Conservation (phyloP, 2,888 invertebrate genomes). For the Drosophila flavopinicola region DNA sequence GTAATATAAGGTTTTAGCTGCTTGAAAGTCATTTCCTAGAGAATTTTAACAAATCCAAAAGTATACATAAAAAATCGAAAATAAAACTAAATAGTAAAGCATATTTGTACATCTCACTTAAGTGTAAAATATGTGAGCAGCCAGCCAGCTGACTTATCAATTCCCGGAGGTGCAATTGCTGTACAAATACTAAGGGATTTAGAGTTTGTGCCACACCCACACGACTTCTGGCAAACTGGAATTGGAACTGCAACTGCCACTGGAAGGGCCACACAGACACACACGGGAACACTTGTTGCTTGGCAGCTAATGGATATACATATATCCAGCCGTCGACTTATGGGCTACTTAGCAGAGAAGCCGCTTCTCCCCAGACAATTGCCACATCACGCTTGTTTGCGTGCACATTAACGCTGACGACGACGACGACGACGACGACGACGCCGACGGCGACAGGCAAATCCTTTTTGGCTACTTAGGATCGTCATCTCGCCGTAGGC, state of each 20-base stretch:
- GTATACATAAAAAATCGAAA: too few relatives aligned
- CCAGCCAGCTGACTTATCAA: constrained; percentile 40
- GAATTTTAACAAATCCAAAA: too few relatives aligned
- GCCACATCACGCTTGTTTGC: constrained; percentile 80
- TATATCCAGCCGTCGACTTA: constrained; percentile 64
- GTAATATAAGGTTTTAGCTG: too few relatives aligned
- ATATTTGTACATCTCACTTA: constrained; percentile 59
- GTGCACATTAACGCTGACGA: constrained; percentile 72
- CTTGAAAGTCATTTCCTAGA: too few relatives aligned
- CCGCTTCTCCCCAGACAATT: constrained; percentile 68
- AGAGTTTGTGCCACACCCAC: constrained; percentile 42
- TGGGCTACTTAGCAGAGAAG: constrained; percentile 58
- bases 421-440: constrained; percentile 27
- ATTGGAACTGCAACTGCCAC: constrained; percentile 1
- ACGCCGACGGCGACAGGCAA: constrained; percentile 59
- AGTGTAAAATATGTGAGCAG: constrained; percentile 30
- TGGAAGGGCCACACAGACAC: constrained; percentile 30
- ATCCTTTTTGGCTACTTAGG: constrained; percentile 77
- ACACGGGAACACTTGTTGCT: constrained; percentile 49
- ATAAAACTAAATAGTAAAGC: constrained; percentile 16
- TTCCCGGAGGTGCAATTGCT: constrained; percentile 42
- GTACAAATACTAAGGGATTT: constrained; percentile 33
- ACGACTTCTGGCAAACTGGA: constrained; percentile 22
- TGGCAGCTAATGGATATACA: constrained; percentile 77
- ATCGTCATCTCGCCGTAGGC: constrained; percentile 49